Percentiles rank a stretch among this genome's conserved stretches.
Conservation (phyloP, 1,140 invertebrate species). For the Papilio helenus region DNA sequence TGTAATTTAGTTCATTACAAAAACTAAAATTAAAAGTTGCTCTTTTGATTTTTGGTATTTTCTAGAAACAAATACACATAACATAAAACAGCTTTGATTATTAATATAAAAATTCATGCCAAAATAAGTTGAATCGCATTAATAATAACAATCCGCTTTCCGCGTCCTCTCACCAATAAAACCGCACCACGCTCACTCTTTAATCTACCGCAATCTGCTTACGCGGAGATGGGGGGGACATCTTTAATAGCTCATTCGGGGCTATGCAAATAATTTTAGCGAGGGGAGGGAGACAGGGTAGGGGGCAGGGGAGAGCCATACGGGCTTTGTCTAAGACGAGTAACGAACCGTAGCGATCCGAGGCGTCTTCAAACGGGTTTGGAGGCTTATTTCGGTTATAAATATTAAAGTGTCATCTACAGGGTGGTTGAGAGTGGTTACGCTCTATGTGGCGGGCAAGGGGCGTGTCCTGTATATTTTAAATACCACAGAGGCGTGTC, state of each 20-base stretch:
- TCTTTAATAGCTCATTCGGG: conserved; percentile 73
- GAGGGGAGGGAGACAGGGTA: conserved; percentile 38
- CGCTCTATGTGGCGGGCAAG: conserved; percentile 52
- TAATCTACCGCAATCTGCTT: conserved; percentile 73
- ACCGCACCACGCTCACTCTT: conserved; percentile 59
- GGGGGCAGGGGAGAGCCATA: conserved; percentile 52
- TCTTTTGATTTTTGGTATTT: too few species aligned
- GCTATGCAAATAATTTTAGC: conserved; percentile 72
- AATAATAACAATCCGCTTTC: neutral
- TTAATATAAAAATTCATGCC: neutral
- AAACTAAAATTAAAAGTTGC: too few species aligned
- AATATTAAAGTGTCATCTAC: conserved; percentile 64
- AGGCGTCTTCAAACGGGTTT: conserved; percentile 57
- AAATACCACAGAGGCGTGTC: conserved; percentile 48
- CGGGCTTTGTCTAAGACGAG: conserved; percentile 65
- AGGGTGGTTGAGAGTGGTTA: conserved; percentile 56
- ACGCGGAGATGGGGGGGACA: conserved; percentile 60
- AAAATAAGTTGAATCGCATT: neutral
- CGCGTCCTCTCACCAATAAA: conserved; percentile 9
- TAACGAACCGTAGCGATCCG: conserved; percentile 63
- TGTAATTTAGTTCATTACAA: too few species aligned
- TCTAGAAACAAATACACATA: neutral
- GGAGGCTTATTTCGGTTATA: conserved; percentile 65
- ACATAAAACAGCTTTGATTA: neutral
- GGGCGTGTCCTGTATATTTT: conserved; percentile 53